Evolutionary conservation across 1,140 invertebrate genomes (phyloP), one percentile per base, ranked within the genome.

Genomic region (Brachionus asplanchnoidis): DNA sequence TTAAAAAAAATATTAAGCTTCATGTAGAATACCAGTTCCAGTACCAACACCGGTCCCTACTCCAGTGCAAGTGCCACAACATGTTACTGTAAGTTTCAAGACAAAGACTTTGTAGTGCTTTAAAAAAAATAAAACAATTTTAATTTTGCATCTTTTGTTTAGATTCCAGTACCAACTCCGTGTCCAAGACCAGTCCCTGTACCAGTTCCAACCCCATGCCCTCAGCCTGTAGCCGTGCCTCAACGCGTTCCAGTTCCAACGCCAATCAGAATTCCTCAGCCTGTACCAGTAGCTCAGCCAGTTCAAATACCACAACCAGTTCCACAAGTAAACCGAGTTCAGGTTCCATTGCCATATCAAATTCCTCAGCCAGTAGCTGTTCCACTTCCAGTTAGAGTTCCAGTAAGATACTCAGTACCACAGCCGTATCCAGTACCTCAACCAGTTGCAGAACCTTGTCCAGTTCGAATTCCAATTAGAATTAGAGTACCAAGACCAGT

Each of bases 281-380:
- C 68, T 40, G 36, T 42, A 44, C 68, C 28, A 44, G 36, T 73
- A 1, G 28, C 68, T 42, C 32, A 42, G 36, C 68, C 32, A 20
- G 68, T 73, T 40, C 68, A n/a, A 42, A 42, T 73, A 14, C 68
- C 68, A 42, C 68, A 73, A 73, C 68, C 68, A 73, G 36, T 68
- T 32, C 65, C 65, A 32, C 65, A 68, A 68, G 65, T 68, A 1
- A 36, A 2, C 5, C 8, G 65, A 26, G 12, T 42, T 17, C 68
- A 32, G 17, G 36, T 73, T 68, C 65, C 65, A 14, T 32, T 28
- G 32, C 26, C 65, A 68, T 68, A 68, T 68, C 65, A 28, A 68
- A 40, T 68, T 32, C 65, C 65, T 14, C 26, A 32, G 14, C 65
- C 65, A 68, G 65, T 68, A 26, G 32, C 32, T 0, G 68, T 73